These are phyloP conservation scores for Pelosia muscerda DNA, from an alignment of 2,888 invertebrate species.

Conservation along the genomic window DNA sequence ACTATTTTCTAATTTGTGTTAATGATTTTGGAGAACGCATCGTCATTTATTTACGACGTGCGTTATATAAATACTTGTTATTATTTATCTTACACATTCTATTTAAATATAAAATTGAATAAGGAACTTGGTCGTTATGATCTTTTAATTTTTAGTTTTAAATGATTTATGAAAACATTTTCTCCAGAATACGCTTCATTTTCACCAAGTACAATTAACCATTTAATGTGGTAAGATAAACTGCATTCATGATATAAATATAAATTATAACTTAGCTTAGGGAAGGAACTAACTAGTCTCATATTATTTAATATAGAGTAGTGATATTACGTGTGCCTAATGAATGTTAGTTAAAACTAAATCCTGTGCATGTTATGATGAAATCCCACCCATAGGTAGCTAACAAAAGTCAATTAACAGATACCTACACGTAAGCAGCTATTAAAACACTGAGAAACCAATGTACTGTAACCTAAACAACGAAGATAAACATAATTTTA, in stretches of 20 bases:
- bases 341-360: slow-evolving; percentile 61
- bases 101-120: slow-evolving; percentile 37
- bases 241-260: slow-evolving; percentile 64
- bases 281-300: slow-evolving; percentile 86
- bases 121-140: slow-evolving; percentile 34
- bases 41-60: slow-evolving; percentile 9
- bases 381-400: slow-evolving; percentile 37
- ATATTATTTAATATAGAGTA: slow-evolving; percentile 82
- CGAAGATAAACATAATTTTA: slow-evolving; percentile 45
- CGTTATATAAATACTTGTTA: slow-evolving; percentile 37
- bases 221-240: slow-evolving; percentile 62
- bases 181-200: slow-evolving; percentile 76
- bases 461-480: slow-evolving; percentile 50
- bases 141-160: slow-evolving; percentile 41
- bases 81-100: slow-evolving; percentile 46
- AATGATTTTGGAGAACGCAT: slow-evolving; percentile 9
- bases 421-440: slow-evolving; percentile 19
- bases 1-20: too few relatives aligned
- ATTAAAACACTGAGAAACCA: slow-evolving; percentile 30
- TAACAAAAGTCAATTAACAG: slow-evolving; percentile 45
- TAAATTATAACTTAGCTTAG: slow-evolving; percentile 79
- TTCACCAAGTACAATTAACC: slow-evolving; percentile 84
- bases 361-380: slow-evolving; percentile 51
- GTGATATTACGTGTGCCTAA: slow-evolving; percentile 84
- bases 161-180: slow-evolving; percentile 65